Evolutionary conservation across 2,797 vertebrate species (phyloP).

Genomic region (Crenichthys baileyi): DNA sequence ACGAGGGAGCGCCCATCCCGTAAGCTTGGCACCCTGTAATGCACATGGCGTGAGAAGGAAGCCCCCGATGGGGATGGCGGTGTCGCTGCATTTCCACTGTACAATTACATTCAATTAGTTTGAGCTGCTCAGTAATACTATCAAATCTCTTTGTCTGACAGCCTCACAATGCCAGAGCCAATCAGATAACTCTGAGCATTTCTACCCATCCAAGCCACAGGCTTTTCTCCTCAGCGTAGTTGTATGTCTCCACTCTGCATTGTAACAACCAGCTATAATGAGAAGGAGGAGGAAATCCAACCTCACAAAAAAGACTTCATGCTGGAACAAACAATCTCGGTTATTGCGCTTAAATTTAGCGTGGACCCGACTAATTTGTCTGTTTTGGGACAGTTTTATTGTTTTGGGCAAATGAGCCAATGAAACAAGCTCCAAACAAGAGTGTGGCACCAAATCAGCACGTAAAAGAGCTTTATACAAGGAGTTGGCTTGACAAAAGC

Average conservation of each 20-base stretch:
- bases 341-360: constrained; percentile 85
- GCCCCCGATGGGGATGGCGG: constrained; percentile 32
- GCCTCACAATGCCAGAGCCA: constrained; percentile 78
- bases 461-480: constrained; percentile 42
- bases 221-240: constrained; percentile 78
- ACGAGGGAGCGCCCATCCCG: constrained; percentile 21
- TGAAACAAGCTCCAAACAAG: constrained; percentile 49
- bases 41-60: constrained; percentile 62
- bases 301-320: constrained; percentile 81
- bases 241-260: constrained; percentile 80
- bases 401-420: constrained; percentile 23
- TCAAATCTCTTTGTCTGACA: constrained; percentile 59
- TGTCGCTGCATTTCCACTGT: constrained; percentile 56
- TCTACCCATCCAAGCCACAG: constrained; percentile 75
- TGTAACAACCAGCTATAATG: constrained; percentile 80
- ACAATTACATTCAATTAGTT: constrained; percentile 82
- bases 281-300: constrained; percentile 73
- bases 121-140: constrained; percentile 66
- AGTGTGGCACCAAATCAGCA: constrained; percentile 53
- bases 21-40: constrained; percentile 32
- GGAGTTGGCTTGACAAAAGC: constrained; percentile 61
- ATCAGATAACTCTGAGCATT: constrained; percentile 75
- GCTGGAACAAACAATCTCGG: constrained; percentile 80
- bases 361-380: constrained; percentile 76
- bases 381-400: constrained; percentile 47